Evolutionary conservation across 1,140 invertebrate species (phyloP), one percentile per base, ranked within the genome.

Genomic region (Bombus soroeensis): DNA sequence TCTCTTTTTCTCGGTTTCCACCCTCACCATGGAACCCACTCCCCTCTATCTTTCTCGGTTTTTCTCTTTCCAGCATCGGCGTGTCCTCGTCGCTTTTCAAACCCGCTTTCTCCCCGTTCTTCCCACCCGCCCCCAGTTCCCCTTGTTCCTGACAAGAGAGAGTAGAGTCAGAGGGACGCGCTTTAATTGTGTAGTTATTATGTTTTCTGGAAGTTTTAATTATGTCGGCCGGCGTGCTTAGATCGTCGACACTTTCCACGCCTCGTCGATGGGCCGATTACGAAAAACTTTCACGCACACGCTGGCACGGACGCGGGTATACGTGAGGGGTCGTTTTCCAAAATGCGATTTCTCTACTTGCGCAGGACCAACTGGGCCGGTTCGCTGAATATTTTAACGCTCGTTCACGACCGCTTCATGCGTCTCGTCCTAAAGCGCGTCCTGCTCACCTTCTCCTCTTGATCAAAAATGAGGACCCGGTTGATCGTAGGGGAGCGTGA

Each of bases 111-210:
- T 13, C 32, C 12, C 15, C 39, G 37, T 80, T 73, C 87, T 80
- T 77, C 77, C 59, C 62, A 15, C 6, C 84, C 86, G 70, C 75
- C 85, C 64, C n/a, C 9, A 22, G n/a, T 70, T 71, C 41, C 75
- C 68, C n/a, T 18, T 57, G 39, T n/a, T 66, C 72, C 53, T 57
- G 84, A 72, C 72, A 71, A 62, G 78, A 64, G 85, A 41, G 70
- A 13, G 70, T 32, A n/a, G 41, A 68, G 41, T 85, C 85, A 76
- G 81, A 32, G 73, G 39, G 78, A 86, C 53, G 66, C 68, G 72
- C 74, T 86, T 86, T 88, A 83, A 87, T 88, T 85, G 83, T 84
- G 68, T 73, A 84, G 75, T 87, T 84, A 87, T 87, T 87, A 87
- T 84, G 81, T 84, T 83, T 87, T 84, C 82, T 73, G 80, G 28